These are phyloP conservation scores for Seriola quinqueradiata DNA, from an alignment of 2,113 vertebrate genomes.

Conservation along the genomic window DNA sequence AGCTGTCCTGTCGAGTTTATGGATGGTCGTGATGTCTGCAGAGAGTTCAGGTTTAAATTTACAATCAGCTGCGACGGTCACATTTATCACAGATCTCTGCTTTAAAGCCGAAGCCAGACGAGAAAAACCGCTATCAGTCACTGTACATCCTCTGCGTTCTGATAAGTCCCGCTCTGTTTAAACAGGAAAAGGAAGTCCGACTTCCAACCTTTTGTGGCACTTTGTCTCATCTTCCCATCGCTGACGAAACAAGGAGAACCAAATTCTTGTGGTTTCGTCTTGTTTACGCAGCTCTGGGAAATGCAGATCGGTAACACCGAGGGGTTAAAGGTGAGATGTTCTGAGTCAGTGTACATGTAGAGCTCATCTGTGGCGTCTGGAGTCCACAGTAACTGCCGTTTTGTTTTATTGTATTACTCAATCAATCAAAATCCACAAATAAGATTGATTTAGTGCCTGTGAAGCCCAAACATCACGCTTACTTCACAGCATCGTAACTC, in stretches of 20 bases:
- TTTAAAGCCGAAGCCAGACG: constrained; percentile 37
- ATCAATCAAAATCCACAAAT: no score
- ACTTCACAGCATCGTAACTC: no score
- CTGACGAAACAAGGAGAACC: constrained; percentile 54
- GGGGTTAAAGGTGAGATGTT: constrained; percentile 38
- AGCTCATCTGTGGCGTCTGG: not conserved
- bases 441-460: no score
- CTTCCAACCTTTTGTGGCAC: constrained; percentile 67
- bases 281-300: constrained; percentile 51
- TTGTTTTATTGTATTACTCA: no score
- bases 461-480: no score
- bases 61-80: constrained; percentile 30
- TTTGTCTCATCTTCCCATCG: constrained; percentile 69
- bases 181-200: constrained; percentile 80
- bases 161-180: constrained; percentile 61
- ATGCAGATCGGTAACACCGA: constrained; percentile 25
- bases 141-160: constrained; percentile 59
- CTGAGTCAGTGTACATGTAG: not conserved
- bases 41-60: constrained; percentile 27
- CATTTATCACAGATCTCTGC: constrained; percentile 29
- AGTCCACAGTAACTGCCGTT: not conserved
- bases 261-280: constrained; percentile 67
- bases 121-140: constrained; percentile 58
- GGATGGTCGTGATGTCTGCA: constrained; percentile 15
- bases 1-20: constrained; percentile 24